Base-by-base conservation (phyloP, 2,888 invertebrate species). In the Liposcelis brunnea region DNA sequence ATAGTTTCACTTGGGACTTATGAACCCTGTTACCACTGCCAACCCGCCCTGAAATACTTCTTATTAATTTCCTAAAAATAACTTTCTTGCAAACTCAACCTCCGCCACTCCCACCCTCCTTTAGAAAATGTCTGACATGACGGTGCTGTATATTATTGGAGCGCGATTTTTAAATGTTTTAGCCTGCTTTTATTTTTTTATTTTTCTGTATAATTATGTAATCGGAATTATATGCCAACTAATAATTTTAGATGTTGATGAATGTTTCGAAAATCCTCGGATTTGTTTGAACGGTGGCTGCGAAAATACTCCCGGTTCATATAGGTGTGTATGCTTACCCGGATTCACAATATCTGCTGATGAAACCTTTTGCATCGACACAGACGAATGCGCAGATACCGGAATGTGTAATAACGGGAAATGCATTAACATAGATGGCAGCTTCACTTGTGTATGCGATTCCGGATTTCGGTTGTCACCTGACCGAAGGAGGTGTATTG, bases 281-380 rank as follows among this genome's bases (percentile, higher is more conserved):
- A 79, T 81, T 48, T 84, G 83, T 55, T 67, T 86, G 48, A 78
- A 80, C 56, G 87, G 85, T 4, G 69, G 74, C 48, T 87, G 87
- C 58, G 75, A 77, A 55, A 86, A 87, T 59, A 75, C 78, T 3
- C 75, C 78, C 6, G 86, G 86, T 1, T 80, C 82, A 1, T 83
- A 81, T 63, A 74, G 76, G 48, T 89, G 89, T 64, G 71, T 75
- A 43, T 87, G 87, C 56, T 69, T 77, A 52, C 68, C 75, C n/a
- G 86, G 86, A 1, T 87, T 82, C 63, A 73, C 77, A 32, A 72
- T 82, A 34, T 77, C 79, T 1, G 69, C 71, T 37, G 79, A 80
- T 56, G 72, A 72, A 31, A 75, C 77, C 1, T 75, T 74, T 56
- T 76, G 75, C 53, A 71, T 71, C 40, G 75, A 76, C 52, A 65